These are phyloP conservation scores for Aspidapion aeneum DNA, from an alignment of 2,888 invertebrate species.

Conservation along the genomic window DNA sequence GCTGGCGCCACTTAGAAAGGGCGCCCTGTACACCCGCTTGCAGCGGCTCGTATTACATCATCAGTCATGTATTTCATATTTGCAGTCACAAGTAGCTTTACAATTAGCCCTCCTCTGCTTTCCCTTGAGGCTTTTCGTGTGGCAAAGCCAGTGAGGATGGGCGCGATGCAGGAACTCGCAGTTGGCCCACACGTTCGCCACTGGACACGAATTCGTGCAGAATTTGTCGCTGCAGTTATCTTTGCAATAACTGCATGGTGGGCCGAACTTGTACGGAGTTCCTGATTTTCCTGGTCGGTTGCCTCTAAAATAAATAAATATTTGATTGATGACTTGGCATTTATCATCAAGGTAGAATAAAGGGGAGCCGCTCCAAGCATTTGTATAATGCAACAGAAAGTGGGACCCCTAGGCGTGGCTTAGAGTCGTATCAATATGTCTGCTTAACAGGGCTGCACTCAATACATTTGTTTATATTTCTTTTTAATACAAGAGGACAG, in stretches of 20 bases:
- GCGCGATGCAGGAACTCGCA: slow-evolving; percentile 60
- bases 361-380: too few relatives aligned
- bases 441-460: too few relatives aligned
- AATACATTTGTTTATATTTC: too few relatives aligned
- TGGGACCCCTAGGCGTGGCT: too few relatives aligned
- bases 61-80: slow-evolving; percentile 50
- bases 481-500: too few relatives aligned
- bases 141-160: slow-evolving; percentile 61
- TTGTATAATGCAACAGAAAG: too few relatives aligned
- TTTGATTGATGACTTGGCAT: slow-evolving; percentile 1
- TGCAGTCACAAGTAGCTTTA: slow-evolving; percentile 71
- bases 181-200: slow-evolving; percentile 69
- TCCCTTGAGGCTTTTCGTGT: slow-evolving; percentile 53
- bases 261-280: slow-evolving; percentile 64
- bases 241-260: slow-evolving; percentile 64
- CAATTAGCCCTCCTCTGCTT: slow-evolving; percentile 56
- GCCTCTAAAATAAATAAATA: slow-evolving; percentile 56
- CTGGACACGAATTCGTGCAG: slow-evolving; percentile 70
- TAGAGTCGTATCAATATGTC: too few relatives aligned
- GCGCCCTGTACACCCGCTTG: too few relatives aligned
- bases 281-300: slow-evolving; percentile 61
- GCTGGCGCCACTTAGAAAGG: too few relatives aligned
- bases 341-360: not conserved
- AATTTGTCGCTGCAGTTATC: slow-evolving; percentile 61
- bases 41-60: too few relatives aligned